phyloP scores from a whole-genome alignment of 2,113 vertebrate species.

The Amazona guildingii region DNA sequence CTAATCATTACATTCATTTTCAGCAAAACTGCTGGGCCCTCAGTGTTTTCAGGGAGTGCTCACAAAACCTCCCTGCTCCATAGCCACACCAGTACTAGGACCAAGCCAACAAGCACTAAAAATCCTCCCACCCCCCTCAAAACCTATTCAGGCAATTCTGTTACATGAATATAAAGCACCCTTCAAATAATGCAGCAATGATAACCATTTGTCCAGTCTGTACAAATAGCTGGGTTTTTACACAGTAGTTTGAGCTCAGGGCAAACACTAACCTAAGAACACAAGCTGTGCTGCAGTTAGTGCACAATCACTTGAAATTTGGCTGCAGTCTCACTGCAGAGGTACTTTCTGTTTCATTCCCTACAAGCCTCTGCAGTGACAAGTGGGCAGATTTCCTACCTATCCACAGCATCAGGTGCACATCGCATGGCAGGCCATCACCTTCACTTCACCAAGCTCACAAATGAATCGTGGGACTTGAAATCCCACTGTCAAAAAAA shows the following conservation, averaged over 20 bases:
- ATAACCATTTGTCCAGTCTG: neutral
- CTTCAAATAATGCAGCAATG: neutral
- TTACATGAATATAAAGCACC: neutral
- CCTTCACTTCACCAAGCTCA: neutral
- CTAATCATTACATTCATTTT: neutral
- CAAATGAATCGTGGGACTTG: accelerated
- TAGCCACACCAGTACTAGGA: neutral
- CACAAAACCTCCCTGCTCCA: neutral
- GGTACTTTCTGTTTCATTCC: neutral
- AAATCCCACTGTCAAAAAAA: neutral
- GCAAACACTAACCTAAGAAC: neutral
- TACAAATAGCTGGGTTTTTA: neutral
- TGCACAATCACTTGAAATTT: neutral
- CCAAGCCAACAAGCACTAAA: neutral
- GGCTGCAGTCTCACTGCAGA: neutral
- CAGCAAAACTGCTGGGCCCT: neutral
- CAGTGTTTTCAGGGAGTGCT: neutral
- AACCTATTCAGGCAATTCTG: neutral
- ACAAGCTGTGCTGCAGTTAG: neutral
- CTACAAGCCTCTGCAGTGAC: neutral
- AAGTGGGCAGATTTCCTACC: neutral
- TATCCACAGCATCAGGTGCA: neutral
- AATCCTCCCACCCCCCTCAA: neutral
- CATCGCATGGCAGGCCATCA: neutral
- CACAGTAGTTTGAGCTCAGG: neutral